phyloP scores from a whole-genome alignment of 1,140 invertebrate genomes.

The Musca domestica region DNA sequence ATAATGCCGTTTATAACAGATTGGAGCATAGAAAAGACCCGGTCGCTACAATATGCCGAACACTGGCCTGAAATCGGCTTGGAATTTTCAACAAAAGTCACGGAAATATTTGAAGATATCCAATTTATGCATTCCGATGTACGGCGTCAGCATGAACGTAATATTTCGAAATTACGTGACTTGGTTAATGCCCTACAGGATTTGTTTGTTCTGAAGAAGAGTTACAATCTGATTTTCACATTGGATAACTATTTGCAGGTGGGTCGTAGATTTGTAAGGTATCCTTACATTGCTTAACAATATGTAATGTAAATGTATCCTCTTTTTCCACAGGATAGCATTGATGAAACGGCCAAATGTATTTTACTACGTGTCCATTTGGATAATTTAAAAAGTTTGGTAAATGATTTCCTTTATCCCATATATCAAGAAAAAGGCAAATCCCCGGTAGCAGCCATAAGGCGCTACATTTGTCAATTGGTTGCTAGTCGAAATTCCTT shows the following conservation, averaged over 20 bases:
- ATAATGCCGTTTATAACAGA: conserved; percentile 47
- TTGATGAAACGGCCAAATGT: conserved; percentile 47
- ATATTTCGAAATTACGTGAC: conserved; percentile 41
- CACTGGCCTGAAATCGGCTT: conserved; percentile 51
- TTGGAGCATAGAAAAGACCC: conserved; percentile 49
- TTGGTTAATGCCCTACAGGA: conserved; percentile 46
- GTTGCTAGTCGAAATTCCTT: conserved; percentile 39
- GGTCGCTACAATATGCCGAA: conserved; percentile 43
- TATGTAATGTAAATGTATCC: background rate
- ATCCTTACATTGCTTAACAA: background rate
- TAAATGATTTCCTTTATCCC: conserved; percentile 47
- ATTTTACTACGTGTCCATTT: conserved; percentile 49
- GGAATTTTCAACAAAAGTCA: conserved; percentile 47
- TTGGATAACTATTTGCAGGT: conserved; percentile 48
- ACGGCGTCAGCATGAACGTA: conserved; percentile 42
- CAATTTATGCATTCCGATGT: conserved; percentile 50
- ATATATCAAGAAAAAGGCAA: conserved; percentile 48
- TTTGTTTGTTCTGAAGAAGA: conserved; percentile 43
- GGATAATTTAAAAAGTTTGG: conserved; percentile 41
- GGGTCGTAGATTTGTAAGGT: background rate
- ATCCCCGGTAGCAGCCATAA: conserved; percentile 39
- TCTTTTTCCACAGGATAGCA: conserved; percentile 29
- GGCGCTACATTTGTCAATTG: conserved; percentile 44
- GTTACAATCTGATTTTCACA: conserved; percentile 45
- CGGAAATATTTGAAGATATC: conserved; percentile 46